These are phyloP conservation scores for Tiliacea aurago DNA, from an alignment of 2,888 invertebrate genomes.

Conservation along the genomic window DNA sequence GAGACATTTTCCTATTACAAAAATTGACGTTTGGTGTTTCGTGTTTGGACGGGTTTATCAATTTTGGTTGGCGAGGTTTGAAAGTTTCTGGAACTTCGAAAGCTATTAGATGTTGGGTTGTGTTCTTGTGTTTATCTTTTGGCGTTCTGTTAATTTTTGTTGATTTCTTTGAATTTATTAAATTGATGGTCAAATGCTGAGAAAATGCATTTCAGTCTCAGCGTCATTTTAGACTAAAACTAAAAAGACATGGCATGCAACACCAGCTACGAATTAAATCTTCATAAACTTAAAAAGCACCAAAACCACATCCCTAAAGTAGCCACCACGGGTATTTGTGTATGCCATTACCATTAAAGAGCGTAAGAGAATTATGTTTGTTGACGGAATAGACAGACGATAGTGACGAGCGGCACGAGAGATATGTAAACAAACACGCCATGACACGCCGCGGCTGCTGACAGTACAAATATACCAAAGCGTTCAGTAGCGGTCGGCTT, in stretches of 20 bases:
- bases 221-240: neutral
- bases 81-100: constrained; percentile 5
- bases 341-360: constrained; percentile 65
- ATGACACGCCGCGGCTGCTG: constrained; percentile 74
- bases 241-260: neutral
- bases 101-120: constrained; percentile 14
- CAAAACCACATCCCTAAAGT: constrained; percentile 45
- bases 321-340: constrained; percentile 59
- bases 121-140: constrained; percentile 26
- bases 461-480: constrained; percentile 53
- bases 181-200: neutral
- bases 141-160: constrained; percentile 5
- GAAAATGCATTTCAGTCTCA: neutral
- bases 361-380: constrained; percentile 74
- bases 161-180: neutral
- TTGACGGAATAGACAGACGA: constrained; percentile 79
- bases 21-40: constrained; percentile 55
- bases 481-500: constrained; percentile 29
- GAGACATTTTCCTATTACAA: constrained; percentile 66
- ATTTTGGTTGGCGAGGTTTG: constrained; percentile 26
- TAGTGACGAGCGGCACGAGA: constrained; percentile 71
- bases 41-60: constrained; percentile 52
- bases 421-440: constrained; percentile 76
- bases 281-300: constrained; percentile 11
- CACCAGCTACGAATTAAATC: neutral